Percentiles rank a stretch among this genome's conserved stretches.
Evolutionary conservation across 2,113 vertebrate species (phyloP).

Genomic region (Ariopsis seemanni): DNA sequence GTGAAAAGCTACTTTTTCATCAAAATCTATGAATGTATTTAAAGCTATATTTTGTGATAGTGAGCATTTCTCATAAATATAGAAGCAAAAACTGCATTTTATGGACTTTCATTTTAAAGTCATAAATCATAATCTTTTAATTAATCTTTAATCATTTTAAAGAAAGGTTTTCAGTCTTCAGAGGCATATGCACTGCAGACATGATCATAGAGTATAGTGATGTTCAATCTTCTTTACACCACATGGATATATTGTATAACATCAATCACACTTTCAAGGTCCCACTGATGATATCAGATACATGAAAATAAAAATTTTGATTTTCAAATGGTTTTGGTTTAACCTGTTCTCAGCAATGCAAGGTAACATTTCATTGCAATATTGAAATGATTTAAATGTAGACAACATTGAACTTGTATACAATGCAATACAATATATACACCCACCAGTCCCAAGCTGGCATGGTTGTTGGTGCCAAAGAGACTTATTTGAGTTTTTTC

Average conservation of each 20-base stretch:
- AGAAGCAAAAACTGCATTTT: not conserved
- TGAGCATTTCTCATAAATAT: not conserved
- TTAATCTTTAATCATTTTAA: not conserved
- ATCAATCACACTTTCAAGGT: not conserved
- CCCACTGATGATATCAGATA: not conserved
- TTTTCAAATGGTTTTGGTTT: not conserved
- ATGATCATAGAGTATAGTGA: not conserved
- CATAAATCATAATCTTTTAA: not conserved
- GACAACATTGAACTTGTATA: not conserved
- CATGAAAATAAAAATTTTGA: not conserved
- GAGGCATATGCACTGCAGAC: not conserved
- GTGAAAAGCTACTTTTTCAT: not conserved
- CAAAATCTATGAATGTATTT: not conserved
- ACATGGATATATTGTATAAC: not conserved
- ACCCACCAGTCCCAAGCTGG: not conserved
- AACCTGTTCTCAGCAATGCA: not conserved
- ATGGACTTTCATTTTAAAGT: not conserved
- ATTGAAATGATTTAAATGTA: not conserved
- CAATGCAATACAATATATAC: not conserved
- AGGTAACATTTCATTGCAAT: not conserved
- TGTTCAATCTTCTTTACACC: not conserved
- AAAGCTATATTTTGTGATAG: not conserved
- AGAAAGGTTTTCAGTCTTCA: not conserved
- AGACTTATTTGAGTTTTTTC: not conserved
- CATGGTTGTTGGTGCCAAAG: not conserved